These are phyloP conservation scores for Cataglyphis rosenhaueri DNA, from an alignment of 2,888 invertebrate species.

Conservation along the genomic window DNA sequence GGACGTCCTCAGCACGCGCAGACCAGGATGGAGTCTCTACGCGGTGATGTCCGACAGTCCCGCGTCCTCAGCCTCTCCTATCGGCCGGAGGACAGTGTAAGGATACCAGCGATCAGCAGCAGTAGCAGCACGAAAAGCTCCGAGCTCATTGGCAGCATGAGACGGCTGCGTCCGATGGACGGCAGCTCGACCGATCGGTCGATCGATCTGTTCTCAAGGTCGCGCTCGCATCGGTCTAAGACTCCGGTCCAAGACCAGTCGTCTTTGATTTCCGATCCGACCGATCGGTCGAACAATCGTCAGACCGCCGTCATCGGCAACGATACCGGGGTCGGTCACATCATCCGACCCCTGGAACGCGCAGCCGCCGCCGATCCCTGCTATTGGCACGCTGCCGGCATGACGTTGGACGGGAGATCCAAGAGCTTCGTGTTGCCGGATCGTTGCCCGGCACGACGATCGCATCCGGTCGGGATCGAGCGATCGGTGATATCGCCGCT, in stretches of 20 bases:
- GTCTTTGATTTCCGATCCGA: background rate
- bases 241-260: slow-evolving; percentile 51
- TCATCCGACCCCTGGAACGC: slow-evolving; percentile 77
- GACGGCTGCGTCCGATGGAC: slow-evolving; percentile 47
- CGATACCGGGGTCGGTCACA: slow-evolving; percentile 64
- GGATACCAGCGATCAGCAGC: slow-evolving; percentile 72
- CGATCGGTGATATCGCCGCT: slow-evolving; percentile 70
- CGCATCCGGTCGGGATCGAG: slow-evolving; percentile 63
- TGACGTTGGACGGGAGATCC: slow-evolving; percentile 79
- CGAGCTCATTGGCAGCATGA: slow-evolving; percentile 29
- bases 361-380: slow-evolving; percentile 45
- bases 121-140: slow-evolving; percentile 44
- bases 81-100: slow-evolving; percentile 78
- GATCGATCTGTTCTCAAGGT: slow-evolving; percentile 18
- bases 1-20: slow-evolving; percentile 86
- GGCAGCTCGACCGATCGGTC: slow-evolving; percentile 25
- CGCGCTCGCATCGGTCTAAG: slow-evolving; percentile 56
- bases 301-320: slow-evolving; percentile 15
- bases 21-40: slow-evolving; percentile 57
- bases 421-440: slow-evolving; percentile 82
- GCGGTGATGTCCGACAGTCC: slow-evolving; percentile 57
- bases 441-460: slow-evolving; percentile 69
- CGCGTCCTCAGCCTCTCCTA: slow-evolving; percentile 77
- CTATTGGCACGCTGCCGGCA: slow-evolving; percentile 74
- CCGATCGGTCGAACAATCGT: slow-evolving; percentile 33